Conservation (phyloP, 1,140 invertebrate genomes). For the Zaprionus vittiger region DNA sequence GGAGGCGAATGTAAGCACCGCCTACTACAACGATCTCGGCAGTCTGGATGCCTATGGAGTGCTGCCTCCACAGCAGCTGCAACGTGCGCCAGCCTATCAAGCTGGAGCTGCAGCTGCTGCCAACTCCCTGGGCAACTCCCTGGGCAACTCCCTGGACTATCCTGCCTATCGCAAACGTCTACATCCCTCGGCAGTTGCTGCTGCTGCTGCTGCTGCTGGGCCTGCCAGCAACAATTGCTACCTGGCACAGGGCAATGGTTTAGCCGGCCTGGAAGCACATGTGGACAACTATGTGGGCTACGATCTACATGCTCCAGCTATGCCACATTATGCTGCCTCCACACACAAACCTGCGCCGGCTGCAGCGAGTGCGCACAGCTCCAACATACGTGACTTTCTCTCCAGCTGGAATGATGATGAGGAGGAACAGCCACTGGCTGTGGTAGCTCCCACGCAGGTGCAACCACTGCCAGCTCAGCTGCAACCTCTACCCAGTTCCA, state of each 20-base stretch:
- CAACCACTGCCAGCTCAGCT: not conserved
- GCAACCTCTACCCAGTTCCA: not conserved
- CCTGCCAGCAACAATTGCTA: constrained; percentile 48
- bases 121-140: constrained; percentile 1
- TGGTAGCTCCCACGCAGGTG: constrained; percentile 39
- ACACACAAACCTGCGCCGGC: not conserved
- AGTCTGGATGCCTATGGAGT: constrained; percentile 50
- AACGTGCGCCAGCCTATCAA: constrained; percentile 36
- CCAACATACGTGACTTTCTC: constrained; percentile 78
- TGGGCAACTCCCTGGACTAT: constrained; percentile 48
- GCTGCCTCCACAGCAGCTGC: constrained; percentile 23
- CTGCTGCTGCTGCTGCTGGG: not conserved
- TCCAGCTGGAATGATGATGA: constrained; percentile 84
- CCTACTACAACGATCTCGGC: constrained; percentile 76
- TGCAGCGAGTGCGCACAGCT: constrained; percentile 53
- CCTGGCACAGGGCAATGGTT: constrained; percentile 41
- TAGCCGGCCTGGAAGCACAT: constrained; percentile 61
- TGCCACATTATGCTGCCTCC: constrained; percentile 11
- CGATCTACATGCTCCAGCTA: constrained; percentile 49
- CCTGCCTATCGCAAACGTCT: constrained; percentile 62
- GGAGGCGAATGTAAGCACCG: constrained; percentile 49
- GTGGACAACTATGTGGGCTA: constrained; percentile 65
- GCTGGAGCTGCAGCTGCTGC: not conserved
- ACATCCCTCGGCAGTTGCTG: constrained; percentile 6
- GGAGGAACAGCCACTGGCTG: constrained; percentile 61